phyloP scores from a whole-genome alignment of 2,113 vertebrate species.

The Eptesicus fuscus region DNA sequence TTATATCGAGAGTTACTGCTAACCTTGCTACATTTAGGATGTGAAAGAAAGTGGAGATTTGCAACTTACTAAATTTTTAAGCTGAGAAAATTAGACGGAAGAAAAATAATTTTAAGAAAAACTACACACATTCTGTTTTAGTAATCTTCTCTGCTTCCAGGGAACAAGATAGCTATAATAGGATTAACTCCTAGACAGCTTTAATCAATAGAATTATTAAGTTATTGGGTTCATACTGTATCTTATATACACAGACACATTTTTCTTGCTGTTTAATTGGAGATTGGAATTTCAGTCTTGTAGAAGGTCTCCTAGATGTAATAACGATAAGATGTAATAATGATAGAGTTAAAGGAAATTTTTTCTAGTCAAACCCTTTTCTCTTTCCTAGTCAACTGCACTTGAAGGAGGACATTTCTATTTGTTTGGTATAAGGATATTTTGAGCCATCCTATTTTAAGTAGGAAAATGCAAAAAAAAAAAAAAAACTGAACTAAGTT shows the following conservation, averaged over 20 bases:
- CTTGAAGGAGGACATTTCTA: not conserved
- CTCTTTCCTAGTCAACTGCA: not conserved
- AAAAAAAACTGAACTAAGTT: not conserved
- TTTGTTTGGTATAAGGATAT: not conserved
- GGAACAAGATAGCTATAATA: constrained; percentile 76
- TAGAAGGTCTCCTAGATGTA: constrained; percentile 66
- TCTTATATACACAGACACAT: constrained; percentile 67
- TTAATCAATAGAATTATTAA: constrained; percentile 80
- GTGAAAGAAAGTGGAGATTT: not conserved
- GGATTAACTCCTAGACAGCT: constrained; percentile 80
- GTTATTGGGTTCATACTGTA: constrained; percentile 69
- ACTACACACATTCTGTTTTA: constrained; percentile 62
- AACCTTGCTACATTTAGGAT: not conserved
- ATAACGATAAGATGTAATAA: constrained; percentile 69
- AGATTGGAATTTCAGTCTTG: constrained; percentile 78
- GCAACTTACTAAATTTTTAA: not conserved
- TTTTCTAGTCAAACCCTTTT: not conserved
- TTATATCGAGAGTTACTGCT: constrained; percentile 7
- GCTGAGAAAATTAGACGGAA: constrained; percentile 23
- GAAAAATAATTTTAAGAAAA: constrained; percentile 43
- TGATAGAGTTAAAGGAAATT: constrained; percentile 40
- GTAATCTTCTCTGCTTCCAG: constrained; percentile 76
- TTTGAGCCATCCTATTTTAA: not conserved
- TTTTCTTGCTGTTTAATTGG: constrained; percentile 76
- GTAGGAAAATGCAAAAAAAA: constrained; percentile 24